phyloP scores from a whole-genome alignment of 2,888 invertebrate species.

The Girardia tigrina region DNA sequence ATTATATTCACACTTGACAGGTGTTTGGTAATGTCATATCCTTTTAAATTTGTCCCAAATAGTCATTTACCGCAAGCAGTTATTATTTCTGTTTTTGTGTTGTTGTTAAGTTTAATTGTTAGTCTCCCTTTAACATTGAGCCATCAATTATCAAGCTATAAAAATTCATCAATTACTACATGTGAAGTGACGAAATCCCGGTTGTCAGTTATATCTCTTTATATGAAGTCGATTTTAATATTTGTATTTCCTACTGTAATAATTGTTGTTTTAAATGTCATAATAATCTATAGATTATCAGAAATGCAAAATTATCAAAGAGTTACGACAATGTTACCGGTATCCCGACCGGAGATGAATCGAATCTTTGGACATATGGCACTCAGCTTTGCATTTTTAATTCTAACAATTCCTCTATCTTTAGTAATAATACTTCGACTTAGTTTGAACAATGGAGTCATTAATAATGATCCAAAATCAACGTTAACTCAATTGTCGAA shows the following conservation, averaged over 20 bases:
- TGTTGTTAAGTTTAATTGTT: not conserved
- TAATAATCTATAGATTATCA: not conserved
- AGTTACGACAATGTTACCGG: not conserved
- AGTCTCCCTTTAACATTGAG: not conserved
- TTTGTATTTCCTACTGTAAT: not conserved
- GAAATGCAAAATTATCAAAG: conserved; percentile 12
- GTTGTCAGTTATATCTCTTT: not conserved
- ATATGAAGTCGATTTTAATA: not conserved
- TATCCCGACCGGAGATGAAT: not conserved
- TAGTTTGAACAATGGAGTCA: not conserved
- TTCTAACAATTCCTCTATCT: not conserved
- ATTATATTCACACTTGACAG: not conserved
- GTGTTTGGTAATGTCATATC: not conserved
- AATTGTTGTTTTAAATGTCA: not conserved
- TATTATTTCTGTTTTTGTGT: not conserved
- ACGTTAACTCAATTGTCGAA: conserved; percentile 11
- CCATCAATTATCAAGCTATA: not conserved
- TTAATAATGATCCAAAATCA: not conserved
- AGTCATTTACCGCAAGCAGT: not conserved
- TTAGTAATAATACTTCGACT: not conserved
- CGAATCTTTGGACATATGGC: conserved; percentile 16
- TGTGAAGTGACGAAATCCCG: not conserved
- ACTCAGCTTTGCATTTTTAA: conserved; percentile 9
- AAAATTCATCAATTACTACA: not conserved
- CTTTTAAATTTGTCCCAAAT: not conserved